Evolutionary conservation across 1,140 invertebrate genomes (phyloP).

Genomic region (Drosophila murphyi): DNA sequence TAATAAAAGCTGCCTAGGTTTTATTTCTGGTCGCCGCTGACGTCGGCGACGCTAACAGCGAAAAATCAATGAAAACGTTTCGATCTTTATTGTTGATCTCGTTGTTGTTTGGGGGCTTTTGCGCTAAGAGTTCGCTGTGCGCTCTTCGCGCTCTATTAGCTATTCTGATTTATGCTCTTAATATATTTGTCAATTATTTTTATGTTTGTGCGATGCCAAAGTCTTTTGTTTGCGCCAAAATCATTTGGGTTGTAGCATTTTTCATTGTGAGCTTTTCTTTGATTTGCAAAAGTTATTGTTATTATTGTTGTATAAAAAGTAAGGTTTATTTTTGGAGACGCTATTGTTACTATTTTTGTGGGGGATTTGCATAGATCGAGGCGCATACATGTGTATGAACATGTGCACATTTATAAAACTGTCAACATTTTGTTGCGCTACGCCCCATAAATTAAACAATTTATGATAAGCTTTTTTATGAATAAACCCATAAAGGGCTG

Average conservation of each 20-base stretch:
- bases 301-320: constrained; percentile 42
- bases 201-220: constrained; percentile 60
- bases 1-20: constrained; percentile 71
- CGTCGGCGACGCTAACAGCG: constrained; percentile 39
- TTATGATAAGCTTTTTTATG: constrained; percentile 51
- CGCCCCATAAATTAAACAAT: constrained; percentile 61
- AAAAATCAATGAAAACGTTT: constrained; percentile 69
- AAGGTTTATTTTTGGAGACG: constrained; percentile 64
- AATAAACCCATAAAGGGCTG: constrained; percentile 38
- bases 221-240: constrained; percentile 60
- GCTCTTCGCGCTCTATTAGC: constrained; percentile 69
- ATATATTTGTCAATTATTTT: constrained; percentile 83
- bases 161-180: constrained; percentile 81
- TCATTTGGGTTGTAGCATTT: constrained; percentile 42
- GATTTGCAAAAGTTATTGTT: constrained; percentile 36
- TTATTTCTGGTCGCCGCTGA: constrained; percentile 38
- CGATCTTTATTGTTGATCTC: constrained; percentile 41
- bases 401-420: constrained; percentile 56
- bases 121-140: constrained; percentile 42
- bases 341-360: constrained; percentile 24
- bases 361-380: constrained; percentile 43
- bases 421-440: constrained; percentile 73
- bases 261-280: constrained; percentile 36
- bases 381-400: constrained; percentile 3
- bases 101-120: constrained; percentile 21